Evolutionary conservation across 2,113 vertebrate genomes (phyloP).

Genomic region (Burhinus oedicnemus): DNA sequence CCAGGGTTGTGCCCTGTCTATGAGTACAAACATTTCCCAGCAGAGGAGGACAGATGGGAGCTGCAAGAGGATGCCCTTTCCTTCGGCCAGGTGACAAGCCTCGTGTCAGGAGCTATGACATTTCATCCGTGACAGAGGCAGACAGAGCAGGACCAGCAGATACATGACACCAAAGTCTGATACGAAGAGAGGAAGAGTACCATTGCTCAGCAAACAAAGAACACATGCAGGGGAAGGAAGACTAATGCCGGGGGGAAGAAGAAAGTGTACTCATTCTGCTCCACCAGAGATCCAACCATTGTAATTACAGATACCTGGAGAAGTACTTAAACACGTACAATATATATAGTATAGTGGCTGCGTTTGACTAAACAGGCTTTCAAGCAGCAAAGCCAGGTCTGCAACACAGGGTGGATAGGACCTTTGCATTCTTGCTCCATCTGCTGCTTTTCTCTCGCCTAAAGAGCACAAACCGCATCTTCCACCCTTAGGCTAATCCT

Average conservation of each 20-base stretch:
- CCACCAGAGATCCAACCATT: not conserved
- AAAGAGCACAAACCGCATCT: not conserved
- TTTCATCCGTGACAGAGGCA: not conserved
- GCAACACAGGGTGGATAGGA: not conserved
- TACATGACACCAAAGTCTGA: not conserved
- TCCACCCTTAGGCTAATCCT: not conserved
- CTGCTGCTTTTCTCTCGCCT: not conserved
- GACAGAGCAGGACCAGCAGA: not conserved
- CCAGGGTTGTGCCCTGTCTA: too few species aligned
- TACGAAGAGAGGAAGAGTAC: not conserved
- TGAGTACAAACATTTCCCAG: not conserved
- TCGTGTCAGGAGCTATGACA: not conserved
- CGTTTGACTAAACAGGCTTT: not conserved
- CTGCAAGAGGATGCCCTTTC: not conserved
- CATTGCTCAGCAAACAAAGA: not conserved
- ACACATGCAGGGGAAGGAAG: not conserved
- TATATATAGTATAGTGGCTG: too few species aligned
- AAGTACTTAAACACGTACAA: not conserved
- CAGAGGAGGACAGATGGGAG: not conserved
- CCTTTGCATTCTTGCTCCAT: not conserved
- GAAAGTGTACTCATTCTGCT: not conserved
- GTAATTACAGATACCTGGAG: not conserved
- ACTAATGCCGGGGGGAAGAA: not conserved
- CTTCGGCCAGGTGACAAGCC: not conserved
- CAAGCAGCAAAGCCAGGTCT: not conserved